Evolutionary conservation across 2,888 invertebrate species (phyloP).

Genomic region (Apotomis betuletana): DNA sequence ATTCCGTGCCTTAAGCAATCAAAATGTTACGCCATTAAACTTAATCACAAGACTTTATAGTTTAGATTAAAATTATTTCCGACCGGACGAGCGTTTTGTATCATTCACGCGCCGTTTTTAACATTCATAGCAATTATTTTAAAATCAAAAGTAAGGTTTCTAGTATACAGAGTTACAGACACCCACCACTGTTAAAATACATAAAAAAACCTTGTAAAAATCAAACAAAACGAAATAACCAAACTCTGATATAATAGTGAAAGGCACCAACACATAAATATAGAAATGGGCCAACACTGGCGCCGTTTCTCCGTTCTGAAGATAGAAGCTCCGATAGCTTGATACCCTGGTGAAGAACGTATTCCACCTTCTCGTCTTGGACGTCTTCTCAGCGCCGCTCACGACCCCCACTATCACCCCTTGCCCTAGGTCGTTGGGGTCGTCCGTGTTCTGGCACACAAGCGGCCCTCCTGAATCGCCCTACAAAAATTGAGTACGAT

Average conservation of each 20-base stretch:
- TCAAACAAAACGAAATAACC: background rate
- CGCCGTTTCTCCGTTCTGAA: background rate
- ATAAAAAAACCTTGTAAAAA: background rate
- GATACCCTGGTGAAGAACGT: slow-evolving; percentile 55
- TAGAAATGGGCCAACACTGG: too few relatives aligned
- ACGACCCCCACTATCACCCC: slow-evolving; percentile 61
- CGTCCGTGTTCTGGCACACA: slow-evolving; percentile 57
- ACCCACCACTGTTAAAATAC: too few relatives aligned
- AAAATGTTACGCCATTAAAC: too few relatives aligned
- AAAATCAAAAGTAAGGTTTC: too few relatives aligned
- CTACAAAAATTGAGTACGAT: slow-evolving; percentile 47
- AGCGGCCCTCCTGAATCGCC: slow-evolving; percentile 72
- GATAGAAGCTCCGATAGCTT: slow-evolving; percentile 18
- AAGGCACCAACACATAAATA: background rate
- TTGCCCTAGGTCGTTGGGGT: slow-evolving; percentile 51
- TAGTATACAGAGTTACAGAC: too few relatives aligned
- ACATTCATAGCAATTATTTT: too few relatives aligned
- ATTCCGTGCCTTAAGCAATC: too few relatives aligned
- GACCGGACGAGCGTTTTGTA: too few relatives aligned
- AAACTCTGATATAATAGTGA: background rate
- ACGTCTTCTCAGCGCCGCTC: slow-evolving; percentile 45
- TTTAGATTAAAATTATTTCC: too few relatives aligned
- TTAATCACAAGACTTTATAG: too few relatives aligned
- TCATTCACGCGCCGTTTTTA: too few relatives aligned
- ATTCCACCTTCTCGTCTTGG: background rate